Conservation (phyloP, 1,140 invertebrate genomes). For the Trichoplusia ni region DNA sequence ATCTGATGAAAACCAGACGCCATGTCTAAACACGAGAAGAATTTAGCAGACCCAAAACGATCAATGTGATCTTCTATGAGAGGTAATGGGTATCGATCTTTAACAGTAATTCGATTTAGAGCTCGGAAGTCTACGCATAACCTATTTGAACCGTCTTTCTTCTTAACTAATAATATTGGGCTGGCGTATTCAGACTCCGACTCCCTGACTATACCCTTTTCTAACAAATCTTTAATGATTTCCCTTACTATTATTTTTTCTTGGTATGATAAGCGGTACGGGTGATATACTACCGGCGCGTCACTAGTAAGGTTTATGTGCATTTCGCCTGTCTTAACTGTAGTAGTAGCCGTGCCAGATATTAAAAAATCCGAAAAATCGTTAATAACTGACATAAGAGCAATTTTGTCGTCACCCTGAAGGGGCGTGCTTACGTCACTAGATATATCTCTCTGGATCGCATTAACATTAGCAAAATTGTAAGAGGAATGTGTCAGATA, state of each 20-base stretch:
- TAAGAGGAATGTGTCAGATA: no score
- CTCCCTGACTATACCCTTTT: conserved; percentile 41
- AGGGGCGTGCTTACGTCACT: no score
- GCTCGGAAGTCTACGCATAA: conserved; percentile 69
- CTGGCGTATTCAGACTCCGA: conserved; percentile 51
- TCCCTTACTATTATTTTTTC: conserved; percentile 41
- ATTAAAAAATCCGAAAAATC: conserved; percentile 30
- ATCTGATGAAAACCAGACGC: conserved; percentile 70
- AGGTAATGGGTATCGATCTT: conserved; percentile 63
- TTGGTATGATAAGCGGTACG: conserved; percentile 35
- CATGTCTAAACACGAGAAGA: conserved; percentile 78
- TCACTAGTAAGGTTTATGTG: conserved; percentile 35
- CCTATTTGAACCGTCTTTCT: conserved; percentile 52
- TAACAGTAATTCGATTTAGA: conserved; percentile 59
- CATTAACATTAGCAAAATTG: no score
- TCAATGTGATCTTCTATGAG: conserved; percentile 54
- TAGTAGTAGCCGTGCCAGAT: conserved; percentile 34
- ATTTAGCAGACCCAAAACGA: conserved; percentile 32
- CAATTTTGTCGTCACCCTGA: background rate
- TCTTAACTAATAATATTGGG: conserved; percentile 56
- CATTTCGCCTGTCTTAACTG: conserved; percentile 38
- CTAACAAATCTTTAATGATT: conserved; percentile 38
- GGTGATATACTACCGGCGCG: conserved; percentile 32
- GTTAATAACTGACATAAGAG: background rate
- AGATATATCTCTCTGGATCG: no score